A percentile compares a stretch with the other conserved stretches of the same genome.
Evolutionary conservation across 2,888 invertebrate genomes (phyloP).

Genomic region (Hirtodrosophila cameraria): DNA sequence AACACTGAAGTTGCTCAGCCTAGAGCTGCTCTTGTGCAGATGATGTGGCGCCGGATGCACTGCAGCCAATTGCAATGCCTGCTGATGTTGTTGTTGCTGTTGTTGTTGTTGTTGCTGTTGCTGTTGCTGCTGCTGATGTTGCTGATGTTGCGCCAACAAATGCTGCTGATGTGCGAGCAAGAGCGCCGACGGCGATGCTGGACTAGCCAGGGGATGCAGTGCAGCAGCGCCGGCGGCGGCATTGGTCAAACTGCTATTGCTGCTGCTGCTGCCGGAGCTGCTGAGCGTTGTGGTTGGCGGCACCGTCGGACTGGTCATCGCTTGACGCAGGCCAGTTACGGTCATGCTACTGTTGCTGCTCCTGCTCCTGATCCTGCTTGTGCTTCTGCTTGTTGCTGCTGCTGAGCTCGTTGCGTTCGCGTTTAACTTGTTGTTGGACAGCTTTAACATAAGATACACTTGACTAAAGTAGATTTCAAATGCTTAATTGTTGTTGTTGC

Average conservation of each 20-base stretch:
- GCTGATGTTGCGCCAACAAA: slow-evolving; percentile 57
- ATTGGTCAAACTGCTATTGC: slow-evolving; percentile 43
- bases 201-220: slow-evolving; percentile 62
- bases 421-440: slow-evolving; percentile 68
- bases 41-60: slow-evolving; percentile 76
- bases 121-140: slow-evolving; percentile 73
- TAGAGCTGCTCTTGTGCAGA: slow-evolving; percentile 86
- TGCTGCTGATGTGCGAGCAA: slow-evolving; percentile 79
- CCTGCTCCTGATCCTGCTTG: slow-evolving; percentile 20
- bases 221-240: slow-evolving; percentile 43
- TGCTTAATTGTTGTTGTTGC: slow-evolving; percentile 11
- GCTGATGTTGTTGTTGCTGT: slow-evolving; percentile 66
- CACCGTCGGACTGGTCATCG: slow-evolving; percentile 87
- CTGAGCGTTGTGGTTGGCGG: slow-evolving; percentile 83
- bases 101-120: slow-evolving; percentile 63
- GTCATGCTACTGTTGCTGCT: slow-evolving; percentile 84
- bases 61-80: slow-evolving; percentile 71
- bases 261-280: slow-evolving; percentile 45
- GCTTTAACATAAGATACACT: slow-evolving; percentile 82
- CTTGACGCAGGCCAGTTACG: slow-evolving; percentile 87
- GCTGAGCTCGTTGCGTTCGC: slow-evolving; percentile 35
- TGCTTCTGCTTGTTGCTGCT: slow-evolving; percentile 8
- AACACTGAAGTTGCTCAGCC: slow-evolving; percentile 92
- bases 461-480: slow-evolving; percentile 12
- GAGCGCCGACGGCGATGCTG: slow-evolving; percentile 80